These are phyloP conservation scores for Alcis repandata DNA, from an alignment of 2,888 invertebrate genomes.

Conservation along the genomic window DNA sequence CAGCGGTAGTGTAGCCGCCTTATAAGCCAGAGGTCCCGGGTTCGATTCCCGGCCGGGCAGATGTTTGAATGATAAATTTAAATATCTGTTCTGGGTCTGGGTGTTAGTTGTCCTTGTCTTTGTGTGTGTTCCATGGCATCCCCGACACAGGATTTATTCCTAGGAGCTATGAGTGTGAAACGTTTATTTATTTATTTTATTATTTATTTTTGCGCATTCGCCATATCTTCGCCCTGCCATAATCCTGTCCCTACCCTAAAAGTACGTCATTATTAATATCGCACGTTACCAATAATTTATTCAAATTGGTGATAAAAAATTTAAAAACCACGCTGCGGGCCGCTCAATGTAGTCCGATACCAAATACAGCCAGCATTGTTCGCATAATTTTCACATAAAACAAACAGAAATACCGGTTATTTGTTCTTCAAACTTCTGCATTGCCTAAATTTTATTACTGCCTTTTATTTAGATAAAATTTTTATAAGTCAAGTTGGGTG, in stretches of 20 bases:
- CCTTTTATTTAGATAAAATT: conserved; percentile 10
- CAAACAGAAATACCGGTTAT: conserved; percentile 26
- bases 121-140: no score
- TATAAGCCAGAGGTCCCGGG: no score
- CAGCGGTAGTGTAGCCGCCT: no score
- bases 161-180: no score
- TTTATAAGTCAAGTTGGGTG: background rate
- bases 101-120: no score
- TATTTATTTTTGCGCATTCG: background rate
- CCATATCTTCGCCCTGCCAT: conserved; percentile 34
- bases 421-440: conserved; percentile 29
- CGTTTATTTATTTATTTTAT: no score
- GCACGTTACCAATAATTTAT: conserved; percentile 50
- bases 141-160: no score
- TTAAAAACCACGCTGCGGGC: conserved; percentile 42
- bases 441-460: conserved; percentile 14
- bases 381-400: conserved; percentile 44
- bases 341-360: conserved; percentile 51
- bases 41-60: no score
- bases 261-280: conserved; percentile 49
- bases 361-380: conserved; percentile 47
- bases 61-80: no score
- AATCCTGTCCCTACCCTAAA: conserved; percentile 21
- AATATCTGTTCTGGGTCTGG: no score
- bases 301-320: conserved; percentile 53